Evolutionary conservation across 1,140 invertebrate genomes (phyloP).

Genomic region (Laupala kohalensis): DNA sequence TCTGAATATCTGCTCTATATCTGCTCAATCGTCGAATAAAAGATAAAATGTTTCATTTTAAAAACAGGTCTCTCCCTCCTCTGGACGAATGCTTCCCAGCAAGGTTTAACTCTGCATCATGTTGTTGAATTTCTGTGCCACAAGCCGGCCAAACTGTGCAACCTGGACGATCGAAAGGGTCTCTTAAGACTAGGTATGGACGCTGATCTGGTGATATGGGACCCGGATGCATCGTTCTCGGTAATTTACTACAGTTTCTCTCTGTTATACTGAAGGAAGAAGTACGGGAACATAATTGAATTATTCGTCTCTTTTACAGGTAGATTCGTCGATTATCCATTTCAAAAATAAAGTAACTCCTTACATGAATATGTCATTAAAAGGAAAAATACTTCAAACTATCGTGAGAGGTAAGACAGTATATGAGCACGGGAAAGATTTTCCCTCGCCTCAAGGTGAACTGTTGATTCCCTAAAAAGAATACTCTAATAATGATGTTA

Average conservation of each 20-base stretch:
- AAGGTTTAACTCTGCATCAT: slow-evolving; percentile 36
- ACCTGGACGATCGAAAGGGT: slow-evolving; percentile 43
- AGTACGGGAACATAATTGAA: too few species aligned
- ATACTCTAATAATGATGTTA: too few species aligned
- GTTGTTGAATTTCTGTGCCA: slow-evolving; percentile 43
- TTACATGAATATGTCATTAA: not conserved
- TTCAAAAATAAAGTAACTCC: not conserved
- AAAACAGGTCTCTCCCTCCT: slow-evolving; percentile 48
- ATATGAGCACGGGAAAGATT: not conserved
- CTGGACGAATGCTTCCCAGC: slow-evolving; percentile 41
- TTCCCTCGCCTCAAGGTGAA: not conserved
- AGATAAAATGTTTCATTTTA: too few species aligned
- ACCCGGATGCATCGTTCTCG: slow-evolving; percentile 42
- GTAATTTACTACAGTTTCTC: slow-evolving; percentile 28
- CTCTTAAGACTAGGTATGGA: slow-evolving; percentile 44
- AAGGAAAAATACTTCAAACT: slow-evolving; percentile 2
- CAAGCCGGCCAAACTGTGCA: slow-evolving; percentile 44
- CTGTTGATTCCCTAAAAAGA: not conserved
- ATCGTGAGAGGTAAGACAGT: not conserved
- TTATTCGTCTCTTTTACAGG: not conserved
- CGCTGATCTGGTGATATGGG: slow-evolving; percentile 58
- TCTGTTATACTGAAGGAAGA: too few species aligned
- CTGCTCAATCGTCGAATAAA: too few species aligned
- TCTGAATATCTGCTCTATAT: too few species aligned
- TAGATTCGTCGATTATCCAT: not conserved